Percentiles rank a stretch among this genome's conserved stretches.
Conservation (phyloP, 2,113 vertebrate genomes). For the Egretta garzetta region DNA sequence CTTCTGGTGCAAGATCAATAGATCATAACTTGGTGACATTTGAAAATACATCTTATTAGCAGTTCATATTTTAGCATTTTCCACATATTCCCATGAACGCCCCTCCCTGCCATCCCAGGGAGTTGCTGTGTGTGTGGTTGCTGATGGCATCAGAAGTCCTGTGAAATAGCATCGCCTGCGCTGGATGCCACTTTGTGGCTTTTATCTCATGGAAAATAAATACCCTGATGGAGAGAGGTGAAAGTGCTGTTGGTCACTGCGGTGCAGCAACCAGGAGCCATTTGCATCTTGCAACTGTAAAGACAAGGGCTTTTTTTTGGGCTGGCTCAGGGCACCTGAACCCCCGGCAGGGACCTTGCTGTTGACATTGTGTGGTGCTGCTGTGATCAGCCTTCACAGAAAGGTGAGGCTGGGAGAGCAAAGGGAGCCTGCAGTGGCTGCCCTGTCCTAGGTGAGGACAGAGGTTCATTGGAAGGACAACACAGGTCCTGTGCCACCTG, state of each 20-base stretch:
- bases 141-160: not conserved
- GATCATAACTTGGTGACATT: constrained; percentile 23
- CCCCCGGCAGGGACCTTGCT: not conserved
- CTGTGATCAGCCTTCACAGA: not conserved
- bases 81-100: not conserved
- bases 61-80: constrained; percentile 44
- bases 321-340: not conserved
- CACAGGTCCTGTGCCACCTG: not conserved
- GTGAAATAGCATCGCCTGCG: not conserved
- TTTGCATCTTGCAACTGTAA: not conserved
- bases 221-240: not conserved
- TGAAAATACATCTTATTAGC: constrained; percentile 58
- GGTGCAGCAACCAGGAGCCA: not conserved
- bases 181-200: not conserved
- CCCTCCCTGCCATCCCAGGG: not conserved
- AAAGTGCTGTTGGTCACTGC: not conserved
- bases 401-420: not conserved
- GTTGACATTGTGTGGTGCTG: not conserved
- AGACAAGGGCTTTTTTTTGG: not conserved
- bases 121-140: not conserved
- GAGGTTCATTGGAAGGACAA: not conserved
- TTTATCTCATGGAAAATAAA: not conserved
- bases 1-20: constrained; percentile 21
- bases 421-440: not conserved
- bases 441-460: not conserved